Percentiles rank a stretch among this genome's conserved stretches.
Evolutionary conservation across 2,797 vertebrate species (phyloP).

Genomic region (Eutrigla gurnardus): DNA sequence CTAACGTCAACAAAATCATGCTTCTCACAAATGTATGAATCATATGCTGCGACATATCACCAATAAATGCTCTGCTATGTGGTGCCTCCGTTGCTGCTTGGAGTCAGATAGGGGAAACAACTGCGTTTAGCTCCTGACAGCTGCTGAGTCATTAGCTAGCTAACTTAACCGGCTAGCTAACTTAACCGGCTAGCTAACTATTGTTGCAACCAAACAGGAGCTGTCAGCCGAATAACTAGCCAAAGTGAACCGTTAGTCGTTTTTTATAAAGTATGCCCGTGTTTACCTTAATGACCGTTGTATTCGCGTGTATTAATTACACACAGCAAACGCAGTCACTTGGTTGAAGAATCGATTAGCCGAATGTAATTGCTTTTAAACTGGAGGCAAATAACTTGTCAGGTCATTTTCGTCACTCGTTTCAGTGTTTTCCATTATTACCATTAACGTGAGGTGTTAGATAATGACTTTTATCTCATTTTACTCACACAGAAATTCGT

Average conservation of each 20-base stretch:
- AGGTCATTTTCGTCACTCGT: neutral
- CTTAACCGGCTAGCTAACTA: conserved; percentile 71
- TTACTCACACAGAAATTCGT: conserved; percentile 60
- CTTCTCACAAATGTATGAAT: conserved; percentile 16
- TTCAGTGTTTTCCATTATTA: neutral
- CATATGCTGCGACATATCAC: conserved; percentile 1
- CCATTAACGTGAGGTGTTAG: too few species aligned
- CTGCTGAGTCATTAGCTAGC: conserved; percentile 87
- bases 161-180: conserved; percentile 72
- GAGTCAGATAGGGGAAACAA: neutral
- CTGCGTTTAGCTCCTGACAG: conserved; percentile 49
- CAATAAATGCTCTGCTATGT: conserved; percentile 33
- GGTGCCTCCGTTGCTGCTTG: neutral
- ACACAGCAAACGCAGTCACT: neutral
- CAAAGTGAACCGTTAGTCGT: neutral
- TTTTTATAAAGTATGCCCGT: neutral
- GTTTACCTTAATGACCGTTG: neutral
- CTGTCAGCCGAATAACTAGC: conserved; percentile 27
- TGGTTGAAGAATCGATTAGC: neutral
- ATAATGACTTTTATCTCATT: conserved; percentile 12
- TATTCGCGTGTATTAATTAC: neutral
- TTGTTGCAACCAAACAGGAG: conserved; percentile 59
- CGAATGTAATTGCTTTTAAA: neutral
- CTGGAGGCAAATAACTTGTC: conserved; percentile 14
- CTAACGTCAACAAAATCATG: conserved; percentile 72